Conservation (phyloP, 2,113 vertebrate species). For the Spheniscus mendiculus region DNA sequence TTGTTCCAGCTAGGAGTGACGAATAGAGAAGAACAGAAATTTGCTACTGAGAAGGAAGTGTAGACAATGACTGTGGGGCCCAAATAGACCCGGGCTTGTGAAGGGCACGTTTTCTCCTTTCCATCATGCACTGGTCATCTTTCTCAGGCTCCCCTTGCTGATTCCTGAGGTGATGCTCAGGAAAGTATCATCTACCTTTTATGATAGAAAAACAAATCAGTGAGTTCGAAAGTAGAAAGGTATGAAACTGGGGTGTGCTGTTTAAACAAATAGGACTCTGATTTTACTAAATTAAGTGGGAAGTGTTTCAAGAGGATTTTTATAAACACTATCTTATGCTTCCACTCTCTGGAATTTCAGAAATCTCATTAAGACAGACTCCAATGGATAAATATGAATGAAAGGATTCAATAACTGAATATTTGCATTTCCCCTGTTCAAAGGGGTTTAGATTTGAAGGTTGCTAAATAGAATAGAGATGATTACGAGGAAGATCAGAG, state of each 20-base stretch:
- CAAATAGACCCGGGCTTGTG: neutral
- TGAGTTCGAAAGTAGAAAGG: neutral
- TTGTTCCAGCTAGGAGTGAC: neutral
- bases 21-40: neutral
- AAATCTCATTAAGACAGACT: neutral
- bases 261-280: neutral
- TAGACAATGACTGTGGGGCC: neutral
- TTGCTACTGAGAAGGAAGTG: neutral
- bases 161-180: neutral
- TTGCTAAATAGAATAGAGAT: neutral
- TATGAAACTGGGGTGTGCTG: neutral
- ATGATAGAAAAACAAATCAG: neutral
- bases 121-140: neutral
- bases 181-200: neutral
- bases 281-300: neutral
- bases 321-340: neutral
- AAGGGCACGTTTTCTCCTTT: fast-evolving
- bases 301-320: neutral
- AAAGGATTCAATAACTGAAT: neutral
- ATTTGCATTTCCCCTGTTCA: neutral
- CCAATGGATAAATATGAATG: neutral
- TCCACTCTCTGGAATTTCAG: neutral
- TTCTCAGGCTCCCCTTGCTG: neutral
- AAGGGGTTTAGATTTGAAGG: neutral
- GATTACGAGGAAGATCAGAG: neutral